phyloP scores from a whole-genome alignment of 2,113 vertebrate genomes.

The Myiozetetes cayanensis region DNA sequence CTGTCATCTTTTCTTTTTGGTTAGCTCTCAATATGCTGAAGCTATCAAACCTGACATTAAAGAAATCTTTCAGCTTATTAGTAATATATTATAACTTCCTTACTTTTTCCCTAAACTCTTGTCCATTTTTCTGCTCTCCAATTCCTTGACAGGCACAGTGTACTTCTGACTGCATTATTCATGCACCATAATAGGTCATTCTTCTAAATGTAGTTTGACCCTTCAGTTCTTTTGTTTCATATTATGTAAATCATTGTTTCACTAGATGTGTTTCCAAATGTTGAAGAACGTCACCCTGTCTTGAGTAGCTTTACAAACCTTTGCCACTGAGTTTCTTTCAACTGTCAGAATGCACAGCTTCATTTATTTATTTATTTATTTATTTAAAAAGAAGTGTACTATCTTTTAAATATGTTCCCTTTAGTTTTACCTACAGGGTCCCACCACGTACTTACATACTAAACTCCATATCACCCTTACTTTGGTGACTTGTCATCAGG shows the following conservation, averaged over 20 bases:
- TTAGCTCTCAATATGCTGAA: background rate
- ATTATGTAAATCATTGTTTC: background rate
- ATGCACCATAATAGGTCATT: background rate
- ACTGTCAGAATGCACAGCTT: background rate
- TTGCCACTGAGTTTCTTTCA: background rate
- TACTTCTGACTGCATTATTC: background rate
- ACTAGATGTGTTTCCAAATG: background rate
- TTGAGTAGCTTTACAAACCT: background rate
- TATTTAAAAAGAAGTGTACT: background rate
- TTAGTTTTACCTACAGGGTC: background rate
- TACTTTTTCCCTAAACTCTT: background rate
- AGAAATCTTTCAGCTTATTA: background rate
- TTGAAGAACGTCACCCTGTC: background rate
- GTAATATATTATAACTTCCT: background rate
- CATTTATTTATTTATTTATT: background rate
- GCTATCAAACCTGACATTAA: background rate
- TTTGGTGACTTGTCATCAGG: background rate
- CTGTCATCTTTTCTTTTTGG: background rate
- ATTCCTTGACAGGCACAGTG: background rate
- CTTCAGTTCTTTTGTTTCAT: background rate
- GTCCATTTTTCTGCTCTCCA: background rate
- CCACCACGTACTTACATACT: rapidly evolving
- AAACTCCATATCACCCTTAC: background rate
- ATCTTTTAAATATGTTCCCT: background rate
- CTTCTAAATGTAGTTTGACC: background rate